Evolutionary conservation across 2,797 vertebrate species (phyloP).

Genomic region (Calcarius lapponicus): DNA sequence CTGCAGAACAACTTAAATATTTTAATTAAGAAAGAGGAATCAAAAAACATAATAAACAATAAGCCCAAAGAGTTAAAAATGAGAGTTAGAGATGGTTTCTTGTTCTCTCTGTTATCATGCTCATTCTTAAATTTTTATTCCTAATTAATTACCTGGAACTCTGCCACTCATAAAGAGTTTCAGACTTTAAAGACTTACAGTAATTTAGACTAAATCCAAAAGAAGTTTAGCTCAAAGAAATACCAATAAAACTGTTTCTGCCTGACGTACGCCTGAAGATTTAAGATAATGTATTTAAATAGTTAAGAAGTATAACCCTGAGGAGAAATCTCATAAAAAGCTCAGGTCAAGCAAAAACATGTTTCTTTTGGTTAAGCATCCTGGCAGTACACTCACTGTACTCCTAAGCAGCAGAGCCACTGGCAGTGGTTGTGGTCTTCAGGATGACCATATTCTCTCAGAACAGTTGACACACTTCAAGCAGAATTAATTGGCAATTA

Average conservation of each 20-base stretch:
- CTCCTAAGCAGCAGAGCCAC: not conserved
- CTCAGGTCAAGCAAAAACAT: slow-evolving; percentile 29
- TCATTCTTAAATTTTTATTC: not conserved
- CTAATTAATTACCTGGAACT: not conserved
- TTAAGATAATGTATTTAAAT: slow-evolving; percentile 8
- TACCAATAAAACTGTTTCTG: not conserved
- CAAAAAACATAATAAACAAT: not conserved
- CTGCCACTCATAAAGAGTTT: not conserved
- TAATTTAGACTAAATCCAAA: not conserved
- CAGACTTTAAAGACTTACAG: not conserved
- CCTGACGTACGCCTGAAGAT: not conserved
- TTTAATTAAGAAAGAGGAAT: not conserved
- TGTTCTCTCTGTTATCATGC: not conserved
- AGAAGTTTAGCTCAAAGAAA: slow-evolving; percentile 2
- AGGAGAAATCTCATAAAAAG: slow-evolving; percentile 25
- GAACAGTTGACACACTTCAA: not conserved
- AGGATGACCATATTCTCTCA: not conserved
- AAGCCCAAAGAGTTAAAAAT: not conserved
- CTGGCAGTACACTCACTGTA: not conserved
- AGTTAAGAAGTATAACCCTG: slow-evolving; percentile 25
- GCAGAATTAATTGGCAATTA: not conserved
- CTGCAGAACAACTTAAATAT: not conserved
- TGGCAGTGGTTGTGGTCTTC: not conserved
- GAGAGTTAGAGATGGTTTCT: not conserved
- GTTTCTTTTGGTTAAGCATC: not conserved